phyloP scores from a whole-genome alignment of 1,140 invertebrate genomes.

The Brachystomella parvula region DNA sequence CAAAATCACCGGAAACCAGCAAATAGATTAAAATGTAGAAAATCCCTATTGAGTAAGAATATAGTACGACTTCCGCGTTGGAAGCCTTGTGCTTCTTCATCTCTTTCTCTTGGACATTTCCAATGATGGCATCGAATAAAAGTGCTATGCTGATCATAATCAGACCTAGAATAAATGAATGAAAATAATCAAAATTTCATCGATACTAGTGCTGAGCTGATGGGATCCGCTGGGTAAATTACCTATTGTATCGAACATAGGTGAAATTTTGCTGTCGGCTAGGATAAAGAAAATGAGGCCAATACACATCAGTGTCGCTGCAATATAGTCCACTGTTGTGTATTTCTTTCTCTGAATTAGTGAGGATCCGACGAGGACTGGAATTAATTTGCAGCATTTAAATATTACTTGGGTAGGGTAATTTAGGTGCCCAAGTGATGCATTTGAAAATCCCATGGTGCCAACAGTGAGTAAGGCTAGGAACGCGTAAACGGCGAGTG shows the following conservation, averaged over 20 bases:
- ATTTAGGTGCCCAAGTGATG: conserved; percentile 88
- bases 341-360: conserved; percentile 86
- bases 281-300: conserved; percentile 86
- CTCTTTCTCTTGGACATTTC: conserved; percentile 91
- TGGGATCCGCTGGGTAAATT: conserved; percentile 15
- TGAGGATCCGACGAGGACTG: conserved; percentile 84
- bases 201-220: neutral
- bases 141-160: conserved; percentile 76
- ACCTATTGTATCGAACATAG: conserved; percentile 72
- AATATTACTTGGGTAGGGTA: conserved; percentile 92
- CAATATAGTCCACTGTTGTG: conserved; percentile 69
- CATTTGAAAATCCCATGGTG: conserved; percentile 93
- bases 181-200: conserved; percentile 11
- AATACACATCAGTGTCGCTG: conserved; percentile 78
- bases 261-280: conserved; percentile 81
- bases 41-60: conserved; percentile 84
- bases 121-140: conserved; percentile 85
- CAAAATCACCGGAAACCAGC: conserved; percentile 61
- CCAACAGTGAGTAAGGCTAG: conserved; percentile 79
- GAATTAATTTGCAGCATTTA: conserved; percentile 93
- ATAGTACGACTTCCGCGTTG: conserved; percentile 87
- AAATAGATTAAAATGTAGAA: conserved; percentile 73
- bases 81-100: conserved; percentile 73
- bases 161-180: conserved; percentile 52
- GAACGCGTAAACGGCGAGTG: conserved; percentile 67